Conservation (phyloP, 1,140 invertebrate species). For the Papilio polyxenes region DNA sequence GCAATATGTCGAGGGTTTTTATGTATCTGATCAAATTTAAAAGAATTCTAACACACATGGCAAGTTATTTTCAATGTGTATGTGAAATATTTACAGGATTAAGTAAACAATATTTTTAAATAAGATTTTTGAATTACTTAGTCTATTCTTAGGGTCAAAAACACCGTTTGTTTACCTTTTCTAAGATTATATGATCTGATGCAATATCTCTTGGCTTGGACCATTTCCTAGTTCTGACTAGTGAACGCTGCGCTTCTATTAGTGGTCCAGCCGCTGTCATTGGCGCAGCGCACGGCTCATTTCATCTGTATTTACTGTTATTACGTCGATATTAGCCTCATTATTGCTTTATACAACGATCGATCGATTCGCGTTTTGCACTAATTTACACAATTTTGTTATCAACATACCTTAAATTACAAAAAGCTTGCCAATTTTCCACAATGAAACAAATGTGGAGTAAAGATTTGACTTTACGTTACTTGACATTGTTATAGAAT, state of each 20-base stretch:
- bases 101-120: no score
- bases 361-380: neutral
- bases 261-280: constrained; percentile 40
- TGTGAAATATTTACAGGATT: no score
- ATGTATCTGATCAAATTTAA: no score
- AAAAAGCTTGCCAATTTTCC: neutral
- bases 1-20: no score
- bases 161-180: no score
- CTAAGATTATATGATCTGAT: neutral
- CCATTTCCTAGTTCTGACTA: neutral
- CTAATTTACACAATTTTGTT: neutral
- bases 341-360: neutral
- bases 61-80: no score
- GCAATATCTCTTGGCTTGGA: neutral
- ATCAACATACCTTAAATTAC: neutral
- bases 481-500: neutral
- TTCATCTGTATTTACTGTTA: constrained; percentile 41
- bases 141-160: no score
- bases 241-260: constrained; percentile 39
- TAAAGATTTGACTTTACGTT: no score
- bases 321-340: constrained; percentile 18
- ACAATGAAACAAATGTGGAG: no score
- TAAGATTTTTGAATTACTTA: no score
- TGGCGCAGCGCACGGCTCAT: constrained; percentile 27
- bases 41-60: no score